Percentiles rank a stretch among this genome's conserved stretches.
These are phyloP conservation scores for Pseudomyrmex gracilis DNA, from an alignment of 1,140 invertebrate species.

Conservation along the genomic window DNA sequence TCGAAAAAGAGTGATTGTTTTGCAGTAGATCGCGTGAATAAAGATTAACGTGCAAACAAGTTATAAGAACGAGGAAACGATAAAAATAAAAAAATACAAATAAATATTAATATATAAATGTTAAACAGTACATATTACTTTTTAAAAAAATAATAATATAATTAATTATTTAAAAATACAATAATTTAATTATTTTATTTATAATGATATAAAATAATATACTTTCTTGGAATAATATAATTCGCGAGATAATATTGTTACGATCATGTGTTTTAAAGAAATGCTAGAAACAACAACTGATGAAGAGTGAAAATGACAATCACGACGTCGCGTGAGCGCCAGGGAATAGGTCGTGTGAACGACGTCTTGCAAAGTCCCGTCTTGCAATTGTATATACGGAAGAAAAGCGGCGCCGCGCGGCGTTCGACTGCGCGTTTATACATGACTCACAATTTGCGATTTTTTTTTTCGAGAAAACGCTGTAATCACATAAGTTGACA, in stretches of 20 bases:
- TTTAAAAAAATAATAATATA: too few relatives aligned
- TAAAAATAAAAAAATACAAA: too few relatives aligned
- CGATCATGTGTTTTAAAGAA: background rate
- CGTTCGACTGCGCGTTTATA: conserved; percentile 35
- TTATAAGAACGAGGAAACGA: background rate
- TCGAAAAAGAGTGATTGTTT: background rate
- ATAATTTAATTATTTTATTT: background rate
- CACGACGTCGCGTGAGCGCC: conserved; percentile 46
- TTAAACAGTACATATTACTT: too few relatives aligned
- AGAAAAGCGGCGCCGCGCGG: conserved; percentile 30
- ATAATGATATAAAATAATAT: background rate
- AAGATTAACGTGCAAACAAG: background rate
- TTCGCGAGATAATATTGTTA: too few relatives aligned
- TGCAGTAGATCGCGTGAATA: background rate
- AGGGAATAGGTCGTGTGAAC: conserved; percentile 49
- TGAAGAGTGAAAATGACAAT: conserved; percentile 43
- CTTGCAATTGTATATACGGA: conserved; percentile 50
- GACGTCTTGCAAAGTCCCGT: conserved; percentile 31
- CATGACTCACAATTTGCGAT: conserved; percentile 34
- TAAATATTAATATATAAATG: too few relatives aligned
- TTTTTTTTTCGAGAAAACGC: conserved; percentile 36
- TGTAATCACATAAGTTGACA: conserved; percentile 32
- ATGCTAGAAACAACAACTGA: conserved; percentile 15
- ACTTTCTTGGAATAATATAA: too few relatives aligned
- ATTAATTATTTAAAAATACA: too few relatives aligned